Conservation (phyloP, 2,797 vertebrate genomes). For the Champsocephalus gunnari region DNA sequence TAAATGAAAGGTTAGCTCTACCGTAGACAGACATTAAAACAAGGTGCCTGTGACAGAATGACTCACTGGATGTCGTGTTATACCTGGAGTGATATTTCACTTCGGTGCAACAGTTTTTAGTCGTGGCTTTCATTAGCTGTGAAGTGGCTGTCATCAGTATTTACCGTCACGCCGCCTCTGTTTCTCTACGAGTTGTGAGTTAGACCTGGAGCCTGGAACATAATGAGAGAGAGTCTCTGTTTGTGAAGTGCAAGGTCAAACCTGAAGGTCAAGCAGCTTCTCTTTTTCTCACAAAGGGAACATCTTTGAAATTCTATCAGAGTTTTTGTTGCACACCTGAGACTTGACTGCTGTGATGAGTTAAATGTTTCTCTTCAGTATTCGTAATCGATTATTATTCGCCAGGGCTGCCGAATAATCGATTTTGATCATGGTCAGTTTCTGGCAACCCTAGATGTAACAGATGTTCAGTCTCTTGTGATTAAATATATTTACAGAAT, state of each 20-base stretch:
- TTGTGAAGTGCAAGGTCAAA: conserved; percentile 21
- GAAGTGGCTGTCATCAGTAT: conserved; percentile 46
- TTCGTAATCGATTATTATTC: no score
- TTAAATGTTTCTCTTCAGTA: no score
- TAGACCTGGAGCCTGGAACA: neutral
- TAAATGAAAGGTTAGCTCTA: conserved; percentile 62
- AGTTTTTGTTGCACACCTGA: neutral
- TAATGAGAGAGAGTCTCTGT: neutral
- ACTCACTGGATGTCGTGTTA: conserved; percentile 32
- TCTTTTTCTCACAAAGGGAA: conserved; percentile 3
- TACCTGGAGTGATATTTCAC: conserved; percentile 53
- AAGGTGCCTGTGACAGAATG: conserved; percentile 22
- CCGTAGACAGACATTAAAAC: conserved; percentile 1
- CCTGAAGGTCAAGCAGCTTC: neutral
- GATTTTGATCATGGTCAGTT: no score
- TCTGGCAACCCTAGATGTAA: no score
- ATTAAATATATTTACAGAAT: neutral
- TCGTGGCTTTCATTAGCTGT: conserved; percentile 44
- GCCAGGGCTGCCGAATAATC: no score
- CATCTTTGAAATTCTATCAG: neutral
- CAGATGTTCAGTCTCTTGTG: no score
- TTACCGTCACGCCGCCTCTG: conserved; percentile 19
- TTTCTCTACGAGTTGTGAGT: conserved; percentile 1
- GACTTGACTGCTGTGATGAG: neutral
- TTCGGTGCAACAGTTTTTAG: conserved; percentile 6